Percentiles rank a stretch among this genome's conserved stretches.
These are phyloP conservation scores for Nemurella pictetii DNA, from an alignment of 2,888 invertebrate species.

Conservation along the genomic window DNA sequence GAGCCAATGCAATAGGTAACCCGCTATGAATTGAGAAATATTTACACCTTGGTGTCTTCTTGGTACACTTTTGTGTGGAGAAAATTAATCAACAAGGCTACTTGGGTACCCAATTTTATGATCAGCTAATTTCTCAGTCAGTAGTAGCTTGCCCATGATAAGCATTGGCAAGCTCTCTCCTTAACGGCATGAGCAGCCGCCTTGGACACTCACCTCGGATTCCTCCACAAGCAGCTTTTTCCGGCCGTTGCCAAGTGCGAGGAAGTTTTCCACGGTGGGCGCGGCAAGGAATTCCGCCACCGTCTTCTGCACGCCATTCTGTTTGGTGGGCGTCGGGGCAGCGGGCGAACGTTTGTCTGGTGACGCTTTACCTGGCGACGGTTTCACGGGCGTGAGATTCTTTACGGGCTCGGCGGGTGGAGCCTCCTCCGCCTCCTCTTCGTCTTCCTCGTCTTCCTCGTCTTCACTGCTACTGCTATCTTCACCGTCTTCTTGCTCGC, in stretches of 20 bases:
- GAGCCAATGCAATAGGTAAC: too few species aligned
- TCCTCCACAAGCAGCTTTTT: conserved; percentile 49
- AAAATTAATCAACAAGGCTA: neutral
- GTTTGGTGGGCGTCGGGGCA: neutral
- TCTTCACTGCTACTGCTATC: conserved; percentile 63
- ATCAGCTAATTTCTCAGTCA: neutral
- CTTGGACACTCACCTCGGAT: conserved; percentile 48
- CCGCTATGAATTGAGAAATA: too few species aligned
- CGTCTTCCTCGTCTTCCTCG: conserved; percentile 50
- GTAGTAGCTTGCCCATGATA: neutral
- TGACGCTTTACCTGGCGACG: neutral
- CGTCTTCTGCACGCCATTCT: conserved; percentile 8
- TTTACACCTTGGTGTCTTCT: too few species aligned
- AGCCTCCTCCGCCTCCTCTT: conserved; percentile 46
- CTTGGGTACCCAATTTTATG: neutral
- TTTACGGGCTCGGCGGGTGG: conserved; percentile 37
- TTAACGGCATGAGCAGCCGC: neutral
- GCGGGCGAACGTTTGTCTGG: neutral
- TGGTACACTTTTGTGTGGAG: neutral
- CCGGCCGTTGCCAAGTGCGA: conserved; percentile 54
- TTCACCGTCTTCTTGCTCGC: conserved; percentile 54
- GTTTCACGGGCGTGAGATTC: neutral
- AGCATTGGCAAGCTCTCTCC: neutral
- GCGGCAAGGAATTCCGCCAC: conserved; percentile 53
- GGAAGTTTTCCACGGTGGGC: conserved; percentile 56